Evolutionary conservation across 2,888 invertebrate species (phyloP).

Genomic region (Gasteruption jaculator): DNA sequence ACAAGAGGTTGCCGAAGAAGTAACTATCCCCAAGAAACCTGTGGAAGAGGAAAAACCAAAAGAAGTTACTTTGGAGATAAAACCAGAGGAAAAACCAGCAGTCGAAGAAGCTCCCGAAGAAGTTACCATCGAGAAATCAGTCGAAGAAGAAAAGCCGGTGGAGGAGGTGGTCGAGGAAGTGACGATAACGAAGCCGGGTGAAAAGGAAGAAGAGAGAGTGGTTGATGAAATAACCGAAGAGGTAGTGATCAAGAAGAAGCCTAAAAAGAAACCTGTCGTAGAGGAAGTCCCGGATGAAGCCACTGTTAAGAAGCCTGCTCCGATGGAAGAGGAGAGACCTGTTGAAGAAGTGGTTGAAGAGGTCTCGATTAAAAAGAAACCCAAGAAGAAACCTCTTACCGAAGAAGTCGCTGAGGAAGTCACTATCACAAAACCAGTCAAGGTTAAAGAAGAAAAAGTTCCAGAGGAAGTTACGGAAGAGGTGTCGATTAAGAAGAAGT

Average conservation of each 20-base stretch:
- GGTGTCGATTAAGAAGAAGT: conserved; percentile 29
- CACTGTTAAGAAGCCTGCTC: conserved; percentile 24
- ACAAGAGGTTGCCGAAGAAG: conserved; percentile 15
- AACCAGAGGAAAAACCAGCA: conserved; percentile 12
- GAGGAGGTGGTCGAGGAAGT: conserved; percentile 22
- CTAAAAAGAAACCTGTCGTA: conserved; percentile 24
- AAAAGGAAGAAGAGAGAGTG: conserved; percentile 34
- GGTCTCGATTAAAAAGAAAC: conserved; percentile 28
- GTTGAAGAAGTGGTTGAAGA: conserved; percentile 31
- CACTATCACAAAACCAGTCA: conserved; percentile 40
- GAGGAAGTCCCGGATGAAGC: conserved; percentile 29
- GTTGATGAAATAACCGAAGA: conserved; percentile 50
- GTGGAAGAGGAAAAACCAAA: neutral
- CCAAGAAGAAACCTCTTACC: conserved; percentile 29
- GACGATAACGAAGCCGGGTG: conserved; percentile 16
- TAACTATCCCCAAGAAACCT: conserved; percentile 12
- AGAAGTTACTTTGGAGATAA: conserved; percentile 8
- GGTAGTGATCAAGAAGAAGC: conserved; percentile 38
- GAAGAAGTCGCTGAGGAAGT: conserved; percentile 50
- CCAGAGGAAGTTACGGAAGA: conserved; percentile 35
- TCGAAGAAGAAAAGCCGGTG: conserved; percentile 18
- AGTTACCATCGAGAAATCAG: conserved; percentile 17
- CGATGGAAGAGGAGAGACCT: conserved; percentile 17
- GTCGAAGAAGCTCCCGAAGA: conserved; percentile 19
- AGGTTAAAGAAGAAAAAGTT: conserved; percentile 40